Base-by-base conservation (phyloP, 2,888 invertebrate species). In the Corbicula japonica region DNA sequence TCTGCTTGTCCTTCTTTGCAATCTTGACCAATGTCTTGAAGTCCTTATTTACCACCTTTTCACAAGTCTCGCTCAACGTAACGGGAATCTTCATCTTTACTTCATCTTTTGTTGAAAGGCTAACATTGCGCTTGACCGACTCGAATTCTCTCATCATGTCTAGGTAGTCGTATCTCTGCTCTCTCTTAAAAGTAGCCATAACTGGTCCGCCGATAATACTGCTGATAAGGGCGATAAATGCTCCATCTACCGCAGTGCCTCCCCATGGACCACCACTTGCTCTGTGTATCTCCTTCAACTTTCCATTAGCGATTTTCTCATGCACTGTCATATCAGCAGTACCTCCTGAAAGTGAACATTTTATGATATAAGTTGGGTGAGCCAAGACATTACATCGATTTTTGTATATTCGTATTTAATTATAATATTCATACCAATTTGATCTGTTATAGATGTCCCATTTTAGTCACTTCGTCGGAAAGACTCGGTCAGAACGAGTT, bases 261-360 rank as follows among this genome's bases (percentile, higher is more conserved):
- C 83, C 83, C 75, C 83, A 80, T 12, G 83, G 80, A 2, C 83
- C 83, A n/a, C 83, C 83, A 26, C 83, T 83, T 6, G 83, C 83
- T 62, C 73, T 71, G 56, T 80, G 65, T 21, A 83, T 71, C 52
- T 83, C 83, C 38, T 77, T 77, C 23, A 83, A 34, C 30, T 78
- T 78, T 30, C 72, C 73, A 28, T 52, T 66, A 15, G 77, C 69
- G 1, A 80, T 46, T 54, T 83, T 83, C 56, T 83, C 80, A 41
- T 83, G 83, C 1, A 80, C 78, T 12, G 83, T 83, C 8, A 83
- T 83, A 56, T 83, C 83, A 2, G 83, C 80, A 10, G 83, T 83
- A 1, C 83, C 83, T 46, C 83, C 83, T 83, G 61, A 5, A 46
- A n/a, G n/a, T n/a, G n/a, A n/a, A n/a, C n/a, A n/a, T n/a, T n/a